phyloP scores from a whole-genome alignment of 2,888 invertebrate genomes.

The Leucophenga montana region DNA sequence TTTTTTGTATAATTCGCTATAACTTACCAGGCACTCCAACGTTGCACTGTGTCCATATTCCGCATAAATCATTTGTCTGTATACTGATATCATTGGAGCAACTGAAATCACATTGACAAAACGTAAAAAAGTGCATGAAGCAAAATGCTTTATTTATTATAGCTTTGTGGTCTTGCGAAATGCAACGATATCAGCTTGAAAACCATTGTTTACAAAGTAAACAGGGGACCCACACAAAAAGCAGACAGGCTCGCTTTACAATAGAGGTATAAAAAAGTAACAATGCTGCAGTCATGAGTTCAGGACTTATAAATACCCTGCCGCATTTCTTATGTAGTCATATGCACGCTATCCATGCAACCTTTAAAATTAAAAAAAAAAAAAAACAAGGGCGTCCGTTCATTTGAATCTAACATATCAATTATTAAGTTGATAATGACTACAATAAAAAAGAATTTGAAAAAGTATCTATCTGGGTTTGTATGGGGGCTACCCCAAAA shows the following conservation, averaged over 20 bases:
- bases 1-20: background rate
- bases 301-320: too few species aligned
- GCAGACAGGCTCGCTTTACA: background rate
- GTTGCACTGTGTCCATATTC: conserved; percentile 80
- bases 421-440: too few species aligned
- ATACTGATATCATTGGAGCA: conserved; percentile 86
- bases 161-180: background rate
- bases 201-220: background rate
- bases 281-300: too few species aligned
- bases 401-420: too few species aligned
- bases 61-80: conserved; percentile 83
- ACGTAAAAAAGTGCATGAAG: background rate
- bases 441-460: too few species aligned
- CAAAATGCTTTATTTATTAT: background rate
- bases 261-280: background rate
- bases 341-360: too few species aligned
- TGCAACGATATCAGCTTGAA: background rate
- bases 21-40: conserved; percentile 83
- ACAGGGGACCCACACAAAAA: background rate
- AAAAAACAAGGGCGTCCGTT: too few species aligned
- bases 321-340: too few species aligned
- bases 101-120: conserved; percentile 76
- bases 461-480: too few species aligned
- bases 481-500: too few species aligned
- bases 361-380: too few species aligned